A percentile compares a stretch with the other conserved stretches of the same genome.
phyloP scores from a whole-genome alignment of 2,113 vertebrate species.

The Baryphthengus martii region DNA sequence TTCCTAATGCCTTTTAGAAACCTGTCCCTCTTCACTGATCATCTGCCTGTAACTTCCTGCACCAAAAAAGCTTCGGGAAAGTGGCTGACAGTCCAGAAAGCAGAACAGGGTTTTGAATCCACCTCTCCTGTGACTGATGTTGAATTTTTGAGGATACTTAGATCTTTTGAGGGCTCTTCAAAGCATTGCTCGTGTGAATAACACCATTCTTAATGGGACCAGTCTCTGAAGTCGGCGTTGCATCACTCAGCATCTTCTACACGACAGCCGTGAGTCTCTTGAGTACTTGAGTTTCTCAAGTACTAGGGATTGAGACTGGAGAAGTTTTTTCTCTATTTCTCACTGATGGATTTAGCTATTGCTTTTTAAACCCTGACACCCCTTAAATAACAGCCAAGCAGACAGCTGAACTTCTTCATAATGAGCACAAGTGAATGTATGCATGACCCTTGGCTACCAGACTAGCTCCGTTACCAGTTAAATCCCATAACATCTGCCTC shows the following conservation, averaged over 20 bases:
- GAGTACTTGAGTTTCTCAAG: neutral
- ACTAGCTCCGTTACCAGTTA: neutral
- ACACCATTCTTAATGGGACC: neutral
- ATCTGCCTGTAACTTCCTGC: neutral
- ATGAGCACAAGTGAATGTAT: neutral
- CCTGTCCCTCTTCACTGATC: neutral
- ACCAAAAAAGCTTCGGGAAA: neutral
- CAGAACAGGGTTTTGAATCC: neutral
- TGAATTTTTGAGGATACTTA: neutral
- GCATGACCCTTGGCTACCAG: neutral
- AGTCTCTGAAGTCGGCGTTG: neutral
- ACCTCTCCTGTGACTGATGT: neutral
- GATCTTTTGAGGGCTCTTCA: neutral
- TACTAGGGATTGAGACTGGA: neutral
- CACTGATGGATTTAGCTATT: neutral
- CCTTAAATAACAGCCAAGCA: neutral
- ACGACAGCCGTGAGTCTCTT: neutral
- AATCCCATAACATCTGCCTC: neutral
- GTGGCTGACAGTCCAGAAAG: neutral
- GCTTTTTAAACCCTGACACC: neutral
- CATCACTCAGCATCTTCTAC: neutral
- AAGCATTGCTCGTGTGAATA: neutral
- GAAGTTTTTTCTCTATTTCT: neutral
- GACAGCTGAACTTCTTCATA: neutral
- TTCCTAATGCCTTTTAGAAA: neutral